These are phyloP conservation scores for Pyrgilauda ruficollis DNA, from an alignment of 2,113 vertebrate species.

Conservation along the genomic window DNA sequence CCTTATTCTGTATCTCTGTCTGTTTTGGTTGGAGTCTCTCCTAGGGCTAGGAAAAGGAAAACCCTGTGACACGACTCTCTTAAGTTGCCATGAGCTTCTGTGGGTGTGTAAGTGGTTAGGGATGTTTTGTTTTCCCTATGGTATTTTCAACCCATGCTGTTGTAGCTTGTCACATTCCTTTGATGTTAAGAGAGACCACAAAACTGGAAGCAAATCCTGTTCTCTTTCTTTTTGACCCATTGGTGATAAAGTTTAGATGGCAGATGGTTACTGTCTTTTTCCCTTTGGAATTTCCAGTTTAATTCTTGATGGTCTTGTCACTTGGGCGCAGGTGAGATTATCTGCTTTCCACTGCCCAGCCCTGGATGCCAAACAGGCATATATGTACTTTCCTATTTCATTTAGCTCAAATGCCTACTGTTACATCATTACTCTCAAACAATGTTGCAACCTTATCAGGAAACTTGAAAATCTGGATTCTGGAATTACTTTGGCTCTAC, in stretches of 20 bases:
- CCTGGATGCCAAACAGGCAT: background rate
- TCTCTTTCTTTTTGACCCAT: background rate
- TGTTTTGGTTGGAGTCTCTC: background rate
- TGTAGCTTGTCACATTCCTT: background rate
- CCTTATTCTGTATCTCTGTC: background rate
- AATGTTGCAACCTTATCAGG: background rate
- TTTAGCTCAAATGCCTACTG: background rate
- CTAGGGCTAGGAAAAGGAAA: background rate
- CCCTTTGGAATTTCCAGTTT: background rate
- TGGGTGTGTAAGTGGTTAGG: background rate
- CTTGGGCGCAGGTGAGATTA: background rate
- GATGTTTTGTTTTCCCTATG: background rate
- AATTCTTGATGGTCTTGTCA: background rate
- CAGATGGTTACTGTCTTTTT: background rate
- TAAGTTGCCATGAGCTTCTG: rapidly evolving
- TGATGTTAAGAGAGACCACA: background rate
- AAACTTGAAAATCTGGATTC: background rate
- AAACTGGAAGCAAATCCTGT: background rate
- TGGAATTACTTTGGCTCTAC: background rate
- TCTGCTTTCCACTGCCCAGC: background rate
- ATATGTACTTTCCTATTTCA: background rate
- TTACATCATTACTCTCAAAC: background rate
- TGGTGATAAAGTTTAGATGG: background rate
- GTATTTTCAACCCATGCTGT: background rate
- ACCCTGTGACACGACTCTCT: rapidly evolving